phyloP scores from a whole-genome alignment of 2,797 vertebrate species.

The Coluber constrictor region DNA sequence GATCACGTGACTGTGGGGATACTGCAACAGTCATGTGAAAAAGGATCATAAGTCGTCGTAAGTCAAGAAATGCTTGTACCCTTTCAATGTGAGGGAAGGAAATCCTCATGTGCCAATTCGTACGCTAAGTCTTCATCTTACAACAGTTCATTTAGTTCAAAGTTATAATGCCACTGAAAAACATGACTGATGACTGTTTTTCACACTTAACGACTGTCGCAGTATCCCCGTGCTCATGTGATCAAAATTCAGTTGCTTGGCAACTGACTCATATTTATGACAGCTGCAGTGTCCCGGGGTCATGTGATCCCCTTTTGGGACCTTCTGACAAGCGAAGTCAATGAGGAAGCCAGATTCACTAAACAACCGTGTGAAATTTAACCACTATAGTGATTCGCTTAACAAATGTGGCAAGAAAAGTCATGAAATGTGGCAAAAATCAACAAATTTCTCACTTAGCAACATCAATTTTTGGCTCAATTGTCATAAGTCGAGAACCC shows the following conservation, averaged over 20 bases:
- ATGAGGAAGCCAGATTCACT: not conserved
- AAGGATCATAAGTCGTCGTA: not conserved
- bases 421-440: not conserved
- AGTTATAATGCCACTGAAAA: not conserved
- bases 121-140: not conserved
- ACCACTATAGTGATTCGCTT: not conserved
- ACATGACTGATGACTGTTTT: not conserved
- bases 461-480: not conserved
- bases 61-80: not conserved
- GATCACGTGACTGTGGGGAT: not conserved
- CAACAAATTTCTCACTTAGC: not conserved
- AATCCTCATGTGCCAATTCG: not conserved
- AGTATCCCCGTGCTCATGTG: no score
- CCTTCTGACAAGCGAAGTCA: not conserved
- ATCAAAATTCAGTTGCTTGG: not conserved
- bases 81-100: not conserved
- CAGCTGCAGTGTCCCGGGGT: accelerated
- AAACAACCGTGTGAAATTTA: not conserved
- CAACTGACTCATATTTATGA: not conserved
- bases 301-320: not conserved
- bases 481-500: not conserved
- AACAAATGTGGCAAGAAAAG: not conserved
- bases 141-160: not conserved
- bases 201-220: not conserved
- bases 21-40: not conserved